Conservation (phyloP, 1,140 invertebrate genomes). For the Brachionus asplanchnoidis region DNA sequence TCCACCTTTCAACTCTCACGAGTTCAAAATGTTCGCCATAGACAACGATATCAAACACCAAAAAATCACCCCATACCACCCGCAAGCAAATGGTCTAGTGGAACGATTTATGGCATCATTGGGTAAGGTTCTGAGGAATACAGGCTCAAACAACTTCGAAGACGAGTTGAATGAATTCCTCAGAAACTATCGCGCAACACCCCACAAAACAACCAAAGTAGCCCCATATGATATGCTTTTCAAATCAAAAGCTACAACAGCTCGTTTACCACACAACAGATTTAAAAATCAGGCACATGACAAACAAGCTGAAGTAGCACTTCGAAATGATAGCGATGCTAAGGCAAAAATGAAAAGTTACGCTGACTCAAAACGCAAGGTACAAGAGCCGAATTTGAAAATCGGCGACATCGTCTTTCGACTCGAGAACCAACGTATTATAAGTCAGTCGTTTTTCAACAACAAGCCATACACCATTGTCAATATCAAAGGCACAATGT, state of each 20-base stretch:
- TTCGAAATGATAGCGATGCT: background rate
- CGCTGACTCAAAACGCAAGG: no score
- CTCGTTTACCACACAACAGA: background rate
- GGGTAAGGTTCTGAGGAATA: background rate
- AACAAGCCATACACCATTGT: background rate
- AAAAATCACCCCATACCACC: background rate
- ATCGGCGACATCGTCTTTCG: background rate
- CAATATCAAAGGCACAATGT: background rate
- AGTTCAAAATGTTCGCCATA: background rate
- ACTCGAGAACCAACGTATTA: background rate
- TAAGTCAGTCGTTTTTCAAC: background rate
- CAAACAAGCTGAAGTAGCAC: background rate
- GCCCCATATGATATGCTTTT: background rate
- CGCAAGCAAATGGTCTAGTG: no score
- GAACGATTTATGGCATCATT: no score
- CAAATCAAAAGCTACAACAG: background rate
- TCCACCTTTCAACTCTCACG: background rate
- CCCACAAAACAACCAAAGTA: background rate
- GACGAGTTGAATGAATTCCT: background rate
- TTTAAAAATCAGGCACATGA: background rate
- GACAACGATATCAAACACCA: background rate
- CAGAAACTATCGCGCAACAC: background rate
- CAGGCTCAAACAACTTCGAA: background rate
- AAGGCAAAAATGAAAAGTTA: no score
- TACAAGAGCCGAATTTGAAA: background rate